These are phyloP conservation scores for Drosophila leontia DNA, from an alignment of 1,140 invertebrate species.

Conservation along the genomic window DNA sequence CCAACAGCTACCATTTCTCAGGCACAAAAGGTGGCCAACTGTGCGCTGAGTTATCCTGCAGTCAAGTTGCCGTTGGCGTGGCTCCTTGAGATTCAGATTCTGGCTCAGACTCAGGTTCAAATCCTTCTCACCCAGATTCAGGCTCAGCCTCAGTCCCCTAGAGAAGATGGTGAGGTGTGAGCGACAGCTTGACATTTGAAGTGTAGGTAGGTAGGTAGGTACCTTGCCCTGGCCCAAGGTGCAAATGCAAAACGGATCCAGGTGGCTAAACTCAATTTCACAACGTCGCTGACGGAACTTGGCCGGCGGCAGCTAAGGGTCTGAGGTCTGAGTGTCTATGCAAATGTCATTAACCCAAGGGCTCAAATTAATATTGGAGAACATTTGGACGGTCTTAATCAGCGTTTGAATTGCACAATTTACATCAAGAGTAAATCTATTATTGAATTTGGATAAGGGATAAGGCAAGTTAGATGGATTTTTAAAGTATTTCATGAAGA, in stretches of 20 bases:
- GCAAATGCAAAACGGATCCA: slow-evolving; percentile 43
- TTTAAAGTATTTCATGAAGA: background rate
- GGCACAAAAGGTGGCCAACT: slow-evolving; percentile 51
- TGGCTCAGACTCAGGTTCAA: slow-evolving; percentile 18
- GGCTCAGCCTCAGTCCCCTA: slow-evolving; percentile 10
- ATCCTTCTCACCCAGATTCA: slow-evolving; percentile 1
- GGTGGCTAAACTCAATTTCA: slow-evolving; percentile 45
- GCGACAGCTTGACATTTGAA: slow-evolving; percentile 55
- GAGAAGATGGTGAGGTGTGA: slow-evolving; percentile 20
- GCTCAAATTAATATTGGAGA: slow-evolving; percentile 38
- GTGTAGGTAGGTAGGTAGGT: slow-evolving; percentile 29
- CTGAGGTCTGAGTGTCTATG: slow-evolving; percentile 26
- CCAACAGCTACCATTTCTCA: slow-evolving; percentile 40
- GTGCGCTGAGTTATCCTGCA: slow-evolving; percentile 42
- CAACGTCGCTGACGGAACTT: slow-evolving; percentile 5
- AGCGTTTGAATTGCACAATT: slow-evolving; percentile 15
- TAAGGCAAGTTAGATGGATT: background rate
- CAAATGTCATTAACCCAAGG: slow-evolving; percentile 52
- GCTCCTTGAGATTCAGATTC: slow-evolving; percentile 36
- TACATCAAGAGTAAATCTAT: background rate
- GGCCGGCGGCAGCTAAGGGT: slow-evolving; percentile 18
- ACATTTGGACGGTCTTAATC: slow-evolving; percentile 20
- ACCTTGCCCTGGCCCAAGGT: slow-evolving; percentile 6
- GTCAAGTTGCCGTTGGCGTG: slow-evolving; percentile 24
- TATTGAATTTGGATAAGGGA: background rate